A percentile compares a stretch with the other conserved stretches of the same genome.
Conservation (phyloP, 1,140 invertebrate species). For the Uloborus diversus region DNA sequence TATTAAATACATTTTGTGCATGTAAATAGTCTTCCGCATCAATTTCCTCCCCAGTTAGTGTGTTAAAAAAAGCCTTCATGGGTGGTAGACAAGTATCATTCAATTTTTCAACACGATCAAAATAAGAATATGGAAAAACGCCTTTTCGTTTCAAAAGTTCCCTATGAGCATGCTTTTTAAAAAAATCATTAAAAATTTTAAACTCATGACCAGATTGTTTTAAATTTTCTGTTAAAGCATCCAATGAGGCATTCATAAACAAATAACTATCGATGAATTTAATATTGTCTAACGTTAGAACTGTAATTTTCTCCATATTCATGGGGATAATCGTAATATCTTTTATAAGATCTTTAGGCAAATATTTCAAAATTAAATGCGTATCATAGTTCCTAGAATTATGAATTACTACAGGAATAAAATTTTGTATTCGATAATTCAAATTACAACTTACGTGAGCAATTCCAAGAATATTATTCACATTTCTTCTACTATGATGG, state of each 20-base stretch:
- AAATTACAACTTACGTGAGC: constrained; percentile 6
- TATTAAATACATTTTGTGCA: not conserved
- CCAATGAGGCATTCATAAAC: constrained; percentile 15
- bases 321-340: not conserved
- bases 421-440: constrained; percentile 1
- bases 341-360: not conserved
- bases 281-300: too few relatives aligned
- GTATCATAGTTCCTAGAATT: constrained; percentile 11
- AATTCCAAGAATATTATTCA: not conserved
- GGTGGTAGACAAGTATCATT: not conserved
- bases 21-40: not conserved
- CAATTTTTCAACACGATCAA: not conserved
- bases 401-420: constrained; percentile 6
- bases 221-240: too few relatives aligned
- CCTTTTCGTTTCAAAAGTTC: not conserved
- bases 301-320: too few relatives aligned
- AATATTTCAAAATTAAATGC: not conserved
- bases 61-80: not conserved
- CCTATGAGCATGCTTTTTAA: not conserved
- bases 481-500: not conserved
- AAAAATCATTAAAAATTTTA: constrained; percentile 24
- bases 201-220: not conserved
- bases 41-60: not conserved
- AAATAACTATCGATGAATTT: constrained; percentile 19
- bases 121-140: not conserved